Conservation (phyloP, 2,888 invertebrate genomes). For the Synergus japonicus region DNA sequence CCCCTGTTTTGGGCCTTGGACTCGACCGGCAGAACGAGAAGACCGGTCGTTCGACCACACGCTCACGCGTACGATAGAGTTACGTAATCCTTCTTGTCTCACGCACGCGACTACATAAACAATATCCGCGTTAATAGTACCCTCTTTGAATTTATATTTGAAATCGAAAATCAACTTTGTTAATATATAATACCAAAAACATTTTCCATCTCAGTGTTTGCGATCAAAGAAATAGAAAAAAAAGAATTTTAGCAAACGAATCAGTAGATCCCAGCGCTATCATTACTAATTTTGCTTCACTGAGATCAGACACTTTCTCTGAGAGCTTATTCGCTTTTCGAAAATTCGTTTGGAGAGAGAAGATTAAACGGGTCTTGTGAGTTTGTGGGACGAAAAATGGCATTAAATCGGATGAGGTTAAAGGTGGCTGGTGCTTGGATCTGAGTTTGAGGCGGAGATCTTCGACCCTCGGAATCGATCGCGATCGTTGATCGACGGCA, state of each 20-base stretch:
- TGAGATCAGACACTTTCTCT: background rate
- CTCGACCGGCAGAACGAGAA: conserved; percentile 47
- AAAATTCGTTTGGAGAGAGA: background rate
- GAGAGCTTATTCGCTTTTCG: background rate
- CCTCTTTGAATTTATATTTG: background rate
- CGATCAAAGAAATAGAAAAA: background rate
- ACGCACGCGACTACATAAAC: conserved; percentile 53
- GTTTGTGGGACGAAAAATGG: conserved; percentile 14
- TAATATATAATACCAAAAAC: too few species aligned
- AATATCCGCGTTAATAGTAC: conserved; percentile 39
- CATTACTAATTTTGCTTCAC: background rate
- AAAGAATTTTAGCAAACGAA: background rate
- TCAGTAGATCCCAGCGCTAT: background rate
- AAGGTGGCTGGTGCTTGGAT: background rate
- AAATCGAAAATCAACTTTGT: background rate
- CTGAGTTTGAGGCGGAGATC: conserved; percentile 7
- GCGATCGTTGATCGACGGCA: conserved; percentile 52
- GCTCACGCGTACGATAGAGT: conserved; percentile 56
- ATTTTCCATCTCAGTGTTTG: too few species aligned
- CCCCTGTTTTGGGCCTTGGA: conserved; percentile 28
- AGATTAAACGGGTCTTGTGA: background rate
- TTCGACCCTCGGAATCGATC: conserved; percentile 47
- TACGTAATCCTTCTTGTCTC: conserved; percentile 60
- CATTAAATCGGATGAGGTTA: background rate
- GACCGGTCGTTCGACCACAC: conserved; percentile 56